Conservation (phyloP, 1,140 invertebrate genomes). For the Paraescarpia echinospica region DNA sequence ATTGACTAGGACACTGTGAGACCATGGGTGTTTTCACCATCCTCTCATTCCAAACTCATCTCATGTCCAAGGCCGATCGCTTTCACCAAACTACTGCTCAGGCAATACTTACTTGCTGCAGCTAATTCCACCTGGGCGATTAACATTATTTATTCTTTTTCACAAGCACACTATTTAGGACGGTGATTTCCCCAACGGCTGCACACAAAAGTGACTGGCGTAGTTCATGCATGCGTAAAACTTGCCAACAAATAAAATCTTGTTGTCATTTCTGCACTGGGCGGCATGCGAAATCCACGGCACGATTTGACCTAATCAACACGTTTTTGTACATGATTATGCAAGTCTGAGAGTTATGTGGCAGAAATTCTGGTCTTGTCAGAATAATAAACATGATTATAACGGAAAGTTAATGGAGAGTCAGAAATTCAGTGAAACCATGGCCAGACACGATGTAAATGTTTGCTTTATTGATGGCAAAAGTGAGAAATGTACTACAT, state of each 20-base stretch:
- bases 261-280: neutral
- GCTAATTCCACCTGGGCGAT: neutral
- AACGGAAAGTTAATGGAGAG: neutral
- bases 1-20: too few species aligned
- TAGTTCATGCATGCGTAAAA: neutral
- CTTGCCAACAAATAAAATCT: neutral
- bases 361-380: neutral
- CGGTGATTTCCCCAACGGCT: neutral
- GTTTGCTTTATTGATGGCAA: too few species aligned
- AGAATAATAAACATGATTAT: neutral
- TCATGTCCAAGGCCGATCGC: neutral
- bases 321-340: neutral
- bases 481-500: too few species aligned
- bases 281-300: neutral
- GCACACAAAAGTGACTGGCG: neutral
- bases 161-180: neutral
- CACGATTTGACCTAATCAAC: neutral
- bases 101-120: neutral
- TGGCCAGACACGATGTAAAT: neutral
- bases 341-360: neutral
- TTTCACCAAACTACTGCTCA: neutral
- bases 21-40: neutral
- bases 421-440: neutral
- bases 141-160: neutral
- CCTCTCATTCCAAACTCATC: neutral